A percentile compares a stretch with the other conserved stretches of the same genome.
phyloP scores from a whole-genome alignment of 2,113 vertebrate genomes.

The Malurus elegans region DNA sequence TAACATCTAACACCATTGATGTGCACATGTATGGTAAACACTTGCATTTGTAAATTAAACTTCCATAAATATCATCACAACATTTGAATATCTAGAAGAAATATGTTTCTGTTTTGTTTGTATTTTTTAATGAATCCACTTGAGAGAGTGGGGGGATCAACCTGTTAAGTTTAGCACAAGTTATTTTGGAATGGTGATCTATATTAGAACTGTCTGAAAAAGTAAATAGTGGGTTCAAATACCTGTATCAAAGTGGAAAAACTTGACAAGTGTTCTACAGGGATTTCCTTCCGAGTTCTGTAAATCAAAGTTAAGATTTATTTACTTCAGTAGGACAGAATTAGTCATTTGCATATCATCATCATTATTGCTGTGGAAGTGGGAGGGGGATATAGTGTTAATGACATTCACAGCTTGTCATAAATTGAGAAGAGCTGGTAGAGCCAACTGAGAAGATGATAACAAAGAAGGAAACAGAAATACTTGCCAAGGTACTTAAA shows the following conservation, averaged over 20 bases:
- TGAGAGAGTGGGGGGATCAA: neutral
- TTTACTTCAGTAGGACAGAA: neutral
- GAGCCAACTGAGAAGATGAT: neutral
- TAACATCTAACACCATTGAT: neutral
- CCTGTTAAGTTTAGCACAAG: neutral
- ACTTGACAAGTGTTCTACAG: neutral
- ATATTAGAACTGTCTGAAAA: neutral
- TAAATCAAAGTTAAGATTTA: neutral
- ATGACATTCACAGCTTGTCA: constrained; percentile 26
- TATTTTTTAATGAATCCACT: neutral
- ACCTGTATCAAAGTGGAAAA: neutral
- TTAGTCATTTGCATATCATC: neutral
- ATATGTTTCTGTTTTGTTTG: neutral
- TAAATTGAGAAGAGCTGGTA: neutral
- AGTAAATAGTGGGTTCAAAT: neutral
- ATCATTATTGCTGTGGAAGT: neutral
- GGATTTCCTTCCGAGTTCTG: neutral
- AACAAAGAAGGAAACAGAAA: neutral
- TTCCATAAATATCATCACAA: neutral
- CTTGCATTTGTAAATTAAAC: neutral
- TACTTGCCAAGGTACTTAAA: neutral
- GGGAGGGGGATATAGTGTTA: neutral
- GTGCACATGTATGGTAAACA: neutral
- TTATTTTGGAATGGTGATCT: neutral
- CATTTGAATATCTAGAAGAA: neutral